Conservation (phyloP, 2,888 invertebrate species). For the Chouioia cunea region DNA sequence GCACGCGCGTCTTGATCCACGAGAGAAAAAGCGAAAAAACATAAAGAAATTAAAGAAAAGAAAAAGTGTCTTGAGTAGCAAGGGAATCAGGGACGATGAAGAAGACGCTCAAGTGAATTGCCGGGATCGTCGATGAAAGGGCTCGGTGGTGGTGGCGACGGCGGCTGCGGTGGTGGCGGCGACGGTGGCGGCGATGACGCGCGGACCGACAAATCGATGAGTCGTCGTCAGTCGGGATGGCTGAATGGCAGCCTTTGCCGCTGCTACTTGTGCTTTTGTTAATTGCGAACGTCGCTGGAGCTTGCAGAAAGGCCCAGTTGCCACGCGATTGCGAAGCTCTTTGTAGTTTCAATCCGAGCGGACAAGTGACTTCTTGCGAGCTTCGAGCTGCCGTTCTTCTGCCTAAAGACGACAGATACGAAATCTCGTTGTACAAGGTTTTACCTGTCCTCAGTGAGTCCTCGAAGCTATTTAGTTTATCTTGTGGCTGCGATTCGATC, state of each 20-base stretch:
- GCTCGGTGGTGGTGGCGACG: slow-evolving; percentile 11
- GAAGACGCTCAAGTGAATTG: neutral
- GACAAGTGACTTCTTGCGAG: slow-evolving; percentile 69
- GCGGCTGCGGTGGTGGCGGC: neutral
- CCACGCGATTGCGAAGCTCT: slow-evolving; percentile 69
- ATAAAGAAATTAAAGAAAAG: no score
- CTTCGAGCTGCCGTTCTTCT: slow-evolving; percentile 77
- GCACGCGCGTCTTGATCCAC: no score
- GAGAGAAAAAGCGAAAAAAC: no score
- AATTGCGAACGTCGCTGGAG: neutral
- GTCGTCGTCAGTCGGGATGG: no score
- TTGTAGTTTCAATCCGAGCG: slow-evolving; percentile 66
- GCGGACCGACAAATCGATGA: slow-evolving; percentile 18
- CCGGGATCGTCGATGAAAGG: slow-evolving; percentile 17
- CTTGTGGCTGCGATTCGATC: neutral
- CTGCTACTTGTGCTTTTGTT: slow-evolving; percentile 44
- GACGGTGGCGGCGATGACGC: neutral
- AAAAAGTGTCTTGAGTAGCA: no score
- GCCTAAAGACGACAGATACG: slow-evolving; percentile 74
- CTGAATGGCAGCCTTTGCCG: neutral
- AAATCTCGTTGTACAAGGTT: slow-evolving; percentile 77
- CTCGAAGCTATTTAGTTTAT: no score
- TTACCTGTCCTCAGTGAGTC: slow-evolving; percentile 71
- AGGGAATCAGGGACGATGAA: neutral
- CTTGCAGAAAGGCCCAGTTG: slow-evolving; percentile 60